Evolutionary conservation across 2,113 vertebrate genomes (phyloP).

Genomic region (Thunnus thynnus): DNA sequence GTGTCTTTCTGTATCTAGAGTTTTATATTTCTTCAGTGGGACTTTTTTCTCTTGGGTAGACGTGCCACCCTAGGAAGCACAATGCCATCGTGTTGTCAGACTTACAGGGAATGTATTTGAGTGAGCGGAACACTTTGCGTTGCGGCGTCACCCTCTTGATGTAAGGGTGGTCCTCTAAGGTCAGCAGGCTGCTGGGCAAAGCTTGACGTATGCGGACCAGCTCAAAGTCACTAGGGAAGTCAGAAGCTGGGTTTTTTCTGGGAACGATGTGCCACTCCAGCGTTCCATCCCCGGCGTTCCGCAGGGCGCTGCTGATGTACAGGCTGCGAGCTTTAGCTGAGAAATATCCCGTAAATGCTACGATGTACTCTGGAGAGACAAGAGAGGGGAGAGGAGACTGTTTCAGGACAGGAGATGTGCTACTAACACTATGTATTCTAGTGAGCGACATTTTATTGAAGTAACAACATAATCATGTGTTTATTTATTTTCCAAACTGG

Average conservation of each 20-base stretch:
- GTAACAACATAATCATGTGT: background rate
- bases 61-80: background rate
- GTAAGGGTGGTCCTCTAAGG: conserved; percentile 94
- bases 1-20: background rate
- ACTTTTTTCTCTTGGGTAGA: background rate
- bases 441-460: background rate
- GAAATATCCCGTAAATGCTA: conserved; percentile 92
- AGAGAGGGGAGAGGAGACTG: conserved; percentile 25
- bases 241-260: conserved; percentile 95
- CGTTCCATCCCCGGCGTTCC: conserved; percentile 83
- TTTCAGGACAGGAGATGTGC: background rate
- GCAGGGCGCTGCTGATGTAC: conserved; percentile 95
- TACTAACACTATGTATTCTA: background rate
- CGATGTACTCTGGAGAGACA: conserved; percentile 91
- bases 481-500: conserved; percentile 6
- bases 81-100: conserved; percentile 42
- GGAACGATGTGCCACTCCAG: conserved; percentile 95
- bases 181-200: conserved; percentile 88
- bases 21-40: conserved; percentile 27
- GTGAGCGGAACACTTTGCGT: conserved; percentile 93
- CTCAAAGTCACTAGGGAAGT: conserved; percentile 98
- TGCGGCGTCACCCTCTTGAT: conserved; percentile 98
- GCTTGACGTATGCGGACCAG: conserved; percentile 94
- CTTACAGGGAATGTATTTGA: conserved; percentile 92
- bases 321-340: conserved; percentile 95